Base-by-base conservation (phyloP, 2,888 invertebrate genomes). In the Dysmachus trigonus region DNA sequence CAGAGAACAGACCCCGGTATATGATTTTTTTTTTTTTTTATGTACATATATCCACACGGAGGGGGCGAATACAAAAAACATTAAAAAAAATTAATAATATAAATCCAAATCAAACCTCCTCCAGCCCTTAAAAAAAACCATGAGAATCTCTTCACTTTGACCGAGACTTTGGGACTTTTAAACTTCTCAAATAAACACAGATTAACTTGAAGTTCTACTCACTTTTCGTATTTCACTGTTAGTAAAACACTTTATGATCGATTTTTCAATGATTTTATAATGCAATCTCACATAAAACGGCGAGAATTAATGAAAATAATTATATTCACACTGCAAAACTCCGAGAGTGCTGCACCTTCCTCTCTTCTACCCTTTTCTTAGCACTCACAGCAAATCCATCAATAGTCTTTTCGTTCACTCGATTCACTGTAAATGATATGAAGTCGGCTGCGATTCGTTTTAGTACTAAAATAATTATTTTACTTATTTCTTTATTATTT, bases 71-170 rank as follows among this genome's bases (percentile, higher is more conserved):
- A 74, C 85, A 85, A 85, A 41, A 41, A 41, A 15, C n/a, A n/a
- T n/a, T n/a, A n/a, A n/a, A n/a, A n/a, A n/a, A n/a, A n/a, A n/a
- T n/a, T n/a, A n/a, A n/a, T n/a, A n/a, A n/a, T n/a, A n/a, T n/a
- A n/a, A n/a, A n/a, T n/a, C 38, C 15, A 10, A 41, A 74, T 47
- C 22, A 33, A 31, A 51, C 47, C 47, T 74, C 85, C 76, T 74
- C 62, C 85, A 85, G 76, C 74, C 85, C 85, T 35, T 82, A 82
- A 82, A 82, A 82, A 82, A 62, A 62, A 62, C 8, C 10, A 62
- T 33, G 22, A 71, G 35, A 82, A 82, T 51, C 51, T 79, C 51
- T 51, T 73, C 38, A 74, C 35, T 85, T 51, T 74, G 51, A 74
- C 74, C 51, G 73, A 83, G 18, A 73, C 41, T 74, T 85, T 74